phyloP scores from a whole-genome alignment of 2,797 vertebrate species.

The Etheostoma nigrum region DNA sequence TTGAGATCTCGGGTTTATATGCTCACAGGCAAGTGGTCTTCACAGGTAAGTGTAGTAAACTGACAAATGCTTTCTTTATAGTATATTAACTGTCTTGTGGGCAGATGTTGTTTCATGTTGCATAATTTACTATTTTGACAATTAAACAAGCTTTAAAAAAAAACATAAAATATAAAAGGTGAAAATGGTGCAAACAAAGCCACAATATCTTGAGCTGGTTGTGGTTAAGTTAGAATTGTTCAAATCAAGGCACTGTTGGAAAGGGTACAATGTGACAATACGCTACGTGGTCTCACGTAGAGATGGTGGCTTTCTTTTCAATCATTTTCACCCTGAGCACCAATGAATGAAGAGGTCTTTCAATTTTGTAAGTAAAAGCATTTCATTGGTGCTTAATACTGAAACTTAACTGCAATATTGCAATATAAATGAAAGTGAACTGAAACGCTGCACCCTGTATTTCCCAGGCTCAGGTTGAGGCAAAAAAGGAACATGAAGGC shows the following conservation, averaged over 20 bases:
- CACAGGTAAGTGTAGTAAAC: conserved; percentile 7
- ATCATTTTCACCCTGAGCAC: conserved; percentile 34
- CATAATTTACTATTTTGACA: conserved; percentile 3
- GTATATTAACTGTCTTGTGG: conserved; percentile 13
- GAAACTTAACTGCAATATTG: conserved; percentile 45
- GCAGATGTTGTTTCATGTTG: conserved; percentile 13
- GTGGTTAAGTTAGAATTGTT: background rate
- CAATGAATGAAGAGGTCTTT: conserved; percentile 12
- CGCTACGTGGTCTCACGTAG: background rate
- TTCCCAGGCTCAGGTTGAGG: conserved; percentile 97
- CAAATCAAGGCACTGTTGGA: background rate
- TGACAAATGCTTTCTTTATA: conserved; percentile 9
- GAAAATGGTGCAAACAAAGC: conserved; percentile 38
- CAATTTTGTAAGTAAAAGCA: conserved; percentile 8
- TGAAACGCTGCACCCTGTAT: conserved; percentile 70
- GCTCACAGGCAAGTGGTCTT: background rate
- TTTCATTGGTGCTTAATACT: conserved; percentile 50
- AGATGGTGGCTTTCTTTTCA: conserved; percentile 21
- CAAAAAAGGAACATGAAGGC: conserved; percentile 98
- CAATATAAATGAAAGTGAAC: conserved; percentile 59
- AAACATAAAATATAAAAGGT: conserved; percentile 10
- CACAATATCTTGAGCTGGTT: background rate
- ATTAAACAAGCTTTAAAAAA: conserved; percentile 3
- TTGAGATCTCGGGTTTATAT: background rate
- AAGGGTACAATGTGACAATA: background rate